phyloP scores from a whole-genome alignment of 30 jellyfish, hydroid and myxozoan species.

The Aurelia sp. region DNA sequence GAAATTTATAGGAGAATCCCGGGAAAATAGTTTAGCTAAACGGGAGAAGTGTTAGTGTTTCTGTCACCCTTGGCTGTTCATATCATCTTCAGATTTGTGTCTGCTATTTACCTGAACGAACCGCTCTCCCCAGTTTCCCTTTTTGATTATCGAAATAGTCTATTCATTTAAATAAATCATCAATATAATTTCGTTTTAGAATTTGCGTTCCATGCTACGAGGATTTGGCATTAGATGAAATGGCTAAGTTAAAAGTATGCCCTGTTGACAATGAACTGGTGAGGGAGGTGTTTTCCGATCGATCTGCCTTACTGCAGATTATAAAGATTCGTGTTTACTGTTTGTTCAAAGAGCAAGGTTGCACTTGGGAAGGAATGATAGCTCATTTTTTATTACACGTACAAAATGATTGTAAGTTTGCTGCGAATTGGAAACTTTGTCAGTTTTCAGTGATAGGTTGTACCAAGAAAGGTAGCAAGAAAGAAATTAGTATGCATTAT shows the following conservation, averaged over 20 bases:
- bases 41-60: too few relatives aligned
- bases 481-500: slow-evolving; percentile 27
- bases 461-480: slow-evolving; percentile 44
- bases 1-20: too few relatives aligned
- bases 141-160: too few relatives aligned
- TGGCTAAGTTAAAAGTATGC: slow-evolving; percentile 25
- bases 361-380: slow-evolving; percentile 70
- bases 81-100: too few relatives aligned
- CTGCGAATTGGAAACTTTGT: slow-evolving; percentile 21
- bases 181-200: slow-evolving; percentile 3
- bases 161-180: too few relatives aligned
- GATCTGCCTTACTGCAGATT: slow-evolving; percentile 66
- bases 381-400: slow-evolving; percentile 35
- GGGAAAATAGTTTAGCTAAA: too few relatives aligned
- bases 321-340: slow-evolving; percentile 60
- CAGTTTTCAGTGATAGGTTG: slow-evolving; percentile 52
- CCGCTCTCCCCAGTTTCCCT: too few relatives aligned
- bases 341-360: slow-evolving; percentile 51
- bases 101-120: too few relatives aligned
- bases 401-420: slow-evolving; percentile 19
- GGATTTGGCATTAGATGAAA: slow-evolving; percentile 35
- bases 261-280: slow-evolving; percentile 59
- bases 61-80: too few relatives aligned
- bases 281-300: slow-evolving; percentile 45
- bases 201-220: slow-evolving; percentile 55